phyloP scores from a whole-genome alignment of 2,113 vertebrate genomes.

The Onychostoma macrolepis region DNA sequence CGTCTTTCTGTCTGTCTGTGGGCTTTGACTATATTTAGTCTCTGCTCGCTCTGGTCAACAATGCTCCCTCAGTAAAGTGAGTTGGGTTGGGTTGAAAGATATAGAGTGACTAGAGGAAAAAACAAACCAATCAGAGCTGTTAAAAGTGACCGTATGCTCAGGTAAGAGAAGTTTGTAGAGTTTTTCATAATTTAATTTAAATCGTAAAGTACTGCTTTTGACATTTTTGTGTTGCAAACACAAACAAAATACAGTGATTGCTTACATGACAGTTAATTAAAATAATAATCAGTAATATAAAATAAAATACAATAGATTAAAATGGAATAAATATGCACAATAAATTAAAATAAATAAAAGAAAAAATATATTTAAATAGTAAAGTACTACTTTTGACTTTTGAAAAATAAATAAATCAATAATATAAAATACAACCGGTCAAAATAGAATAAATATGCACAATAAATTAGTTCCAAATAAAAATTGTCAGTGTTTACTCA shows the following conservation, averaged over 20 bases:
- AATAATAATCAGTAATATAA: background rate
- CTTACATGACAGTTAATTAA: background rate
- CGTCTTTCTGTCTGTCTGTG: slow-evolving; percentile 44
- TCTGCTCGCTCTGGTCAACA: slow-evolving; percentile 74
- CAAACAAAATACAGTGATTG: no score
- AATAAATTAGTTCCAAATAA: no score
- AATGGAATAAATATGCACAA: background rate
- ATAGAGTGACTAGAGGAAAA: background rate
- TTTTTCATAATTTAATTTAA: background rate
- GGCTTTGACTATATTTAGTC: slow-evolving; percentile 89
- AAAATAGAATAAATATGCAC: background rate
- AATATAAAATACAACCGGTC: background rate
- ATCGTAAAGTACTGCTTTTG: background rate
- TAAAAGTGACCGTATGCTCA: background rate
- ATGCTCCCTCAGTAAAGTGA: slow-evolving; percentile 68
- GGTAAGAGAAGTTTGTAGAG: background rate
- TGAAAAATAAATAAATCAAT: background rate
- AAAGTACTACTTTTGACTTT: background rate
- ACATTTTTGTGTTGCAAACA: background rate
- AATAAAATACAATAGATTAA: background rate
- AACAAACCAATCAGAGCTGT: background rate
- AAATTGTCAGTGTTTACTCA: no score
- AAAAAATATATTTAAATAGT: background rate
- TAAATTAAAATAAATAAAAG: no score
- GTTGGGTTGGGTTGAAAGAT: background rate